Evolutionary conservation across 1,140 invertebrate genomes (phyloP).

Genomic region (Drosophila suzukii): DNA sequence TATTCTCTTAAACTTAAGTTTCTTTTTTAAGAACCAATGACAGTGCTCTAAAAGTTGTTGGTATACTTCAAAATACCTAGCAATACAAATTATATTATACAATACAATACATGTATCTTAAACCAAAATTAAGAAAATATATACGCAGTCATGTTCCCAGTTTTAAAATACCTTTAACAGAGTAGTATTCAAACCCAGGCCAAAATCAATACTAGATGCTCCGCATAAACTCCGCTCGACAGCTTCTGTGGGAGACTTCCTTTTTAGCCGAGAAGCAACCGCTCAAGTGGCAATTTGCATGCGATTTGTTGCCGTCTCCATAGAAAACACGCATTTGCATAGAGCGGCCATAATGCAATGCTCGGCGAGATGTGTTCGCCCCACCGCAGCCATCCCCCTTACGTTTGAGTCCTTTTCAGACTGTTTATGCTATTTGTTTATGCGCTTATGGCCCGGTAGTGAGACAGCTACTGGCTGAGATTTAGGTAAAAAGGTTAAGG

Average conservation of each 20-base stretch:
- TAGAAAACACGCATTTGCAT: slow-evolving; percentile 65
- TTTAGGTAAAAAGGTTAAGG: slow-evolving; percentile 81
- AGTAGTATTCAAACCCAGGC: not conserved
- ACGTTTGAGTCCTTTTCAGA: slow-evolving; percentile 23
- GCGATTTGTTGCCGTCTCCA: slow-evolving; percentile 73
- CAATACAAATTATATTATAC: too few relatives aligned
- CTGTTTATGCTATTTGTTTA: slow-evolving; percentile 62
- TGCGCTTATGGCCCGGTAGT: slow-evolving; percentile 59
- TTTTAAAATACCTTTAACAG: not conserved
- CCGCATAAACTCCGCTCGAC: slow-evolving; percentile 16
- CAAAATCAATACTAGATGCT: not conserved
- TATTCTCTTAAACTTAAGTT: too few relatives aligned
- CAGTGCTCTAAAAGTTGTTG: too few relatives aligned
- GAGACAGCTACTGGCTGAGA: slow-evolving; percentile 56
- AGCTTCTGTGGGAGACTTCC: slow-evolving; percentile 13
- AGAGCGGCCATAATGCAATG: slow-evolving; percentile 72
- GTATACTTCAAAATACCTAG: too few relatives aligned
- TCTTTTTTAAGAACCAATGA: too few relatives aligned
- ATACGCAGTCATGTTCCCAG: not conserved
- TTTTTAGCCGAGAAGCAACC: slow-evolving; percentile 45
- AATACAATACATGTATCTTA: too few relatives aligned
- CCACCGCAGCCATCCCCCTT: not conserved
- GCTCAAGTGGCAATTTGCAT: slow-evolving; percentile 79
- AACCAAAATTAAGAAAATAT: too few relatives aligned
- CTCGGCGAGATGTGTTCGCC: slow-evolving; percentile 36